Evolutionary conservation across 2,113 vertebrate genomes (phyloP), one percentile per base, ranked within the genome.

Genomic region (Budorcas taxicolor): DNA sequence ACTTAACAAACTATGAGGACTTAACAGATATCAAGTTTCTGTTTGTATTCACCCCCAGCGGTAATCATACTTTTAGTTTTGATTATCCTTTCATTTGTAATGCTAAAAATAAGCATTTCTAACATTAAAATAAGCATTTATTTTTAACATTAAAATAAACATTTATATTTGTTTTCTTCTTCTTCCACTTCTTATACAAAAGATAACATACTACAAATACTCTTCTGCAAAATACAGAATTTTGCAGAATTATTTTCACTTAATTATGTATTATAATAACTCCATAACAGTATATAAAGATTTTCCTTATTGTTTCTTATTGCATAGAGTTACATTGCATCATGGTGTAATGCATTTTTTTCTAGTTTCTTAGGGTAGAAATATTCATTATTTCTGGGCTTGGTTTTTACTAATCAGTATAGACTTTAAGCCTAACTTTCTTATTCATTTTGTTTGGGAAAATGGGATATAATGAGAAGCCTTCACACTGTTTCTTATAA

Each of bases 121-220:
- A 67, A 36, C 17, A 67, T 67, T 5, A 11, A 36, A 67, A 67
- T 21, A 67, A 67, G 17, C 17, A 71, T 64, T 92, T 15, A 31
- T 33, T 78, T 96, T 95, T 88, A 91, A 87, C 57, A 40, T 90
- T 86, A 90, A 97, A 94, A 33, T 92, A 83, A 97, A 17, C 19
- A 43, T 85, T 97, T 47, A 84, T 92, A 58, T 87, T 95, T 97
- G 29, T 55, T 92, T 86, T 45, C 23, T 11, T n/a, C 14, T 47
- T 9, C 9, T 23, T 3, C 25, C 1, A 78, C 19, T 89, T 96
- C 17, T 96, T 92, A 83, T 12, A 52, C 25, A 87, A 84, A 67
- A 50, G 36, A 29, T 83, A 74, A 29, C 23, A 80, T 80, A 19
- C 33, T 57, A 31, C 13, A 40, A 50, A 78, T 2, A 89, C 16